These are phyloP conservation scores for Neomicropteryx cornuta DNA, from an alignment of 1,140 invertebrate genomes.

Conservation along the genomic window DNA sequence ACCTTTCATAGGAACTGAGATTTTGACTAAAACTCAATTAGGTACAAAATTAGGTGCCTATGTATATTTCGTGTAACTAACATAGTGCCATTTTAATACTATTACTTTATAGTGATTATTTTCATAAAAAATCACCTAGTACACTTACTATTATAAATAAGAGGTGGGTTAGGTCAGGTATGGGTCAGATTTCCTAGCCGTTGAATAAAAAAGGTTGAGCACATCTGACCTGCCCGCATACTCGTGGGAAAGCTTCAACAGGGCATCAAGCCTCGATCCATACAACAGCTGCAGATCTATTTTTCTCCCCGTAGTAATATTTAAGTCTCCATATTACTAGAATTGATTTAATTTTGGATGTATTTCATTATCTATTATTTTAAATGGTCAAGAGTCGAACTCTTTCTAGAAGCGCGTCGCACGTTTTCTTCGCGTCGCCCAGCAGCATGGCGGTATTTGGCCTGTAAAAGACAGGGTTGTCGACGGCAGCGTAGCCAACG, in stretches of 20 bases:
- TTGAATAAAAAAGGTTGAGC: not conserved
- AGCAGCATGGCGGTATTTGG: conserved; percentile 82
- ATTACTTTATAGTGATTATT: not conserved
- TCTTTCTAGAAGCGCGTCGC: conserved; percentile 63
- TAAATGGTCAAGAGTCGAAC: conserved; percentile 43
- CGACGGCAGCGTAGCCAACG: conserved; percentile 74
- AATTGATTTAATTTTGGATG: not conserved
- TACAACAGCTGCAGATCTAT: not conserved
- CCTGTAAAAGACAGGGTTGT: conserved; percentile 90
- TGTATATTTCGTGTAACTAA: no score
- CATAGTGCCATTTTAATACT: not conserved
- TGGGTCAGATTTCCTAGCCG: not conserved
- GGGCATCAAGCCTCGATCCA: not conserved
- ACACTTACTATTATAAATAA: not conserved
- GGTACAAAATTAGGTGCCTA: no score
- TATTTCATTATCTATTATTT: conserved; percentile 2
- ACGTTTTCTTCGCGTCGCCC: conserved; percentile 87
- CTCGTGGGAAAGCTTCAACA: not conserved
- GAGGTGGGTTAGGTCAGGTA: not conserved
- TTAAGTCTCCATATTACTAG: not conserved
- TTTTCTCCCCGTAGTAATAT: not conserved
- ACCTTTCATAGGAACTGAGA: no score
- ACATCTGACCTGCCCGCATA: not conserved
- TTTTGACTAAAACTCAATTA: no score
- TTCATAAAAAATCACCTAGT: not conserved